Conservation (phyloP, 1,140 invertebrate species). For the Cyclina sinensis region DNA sequence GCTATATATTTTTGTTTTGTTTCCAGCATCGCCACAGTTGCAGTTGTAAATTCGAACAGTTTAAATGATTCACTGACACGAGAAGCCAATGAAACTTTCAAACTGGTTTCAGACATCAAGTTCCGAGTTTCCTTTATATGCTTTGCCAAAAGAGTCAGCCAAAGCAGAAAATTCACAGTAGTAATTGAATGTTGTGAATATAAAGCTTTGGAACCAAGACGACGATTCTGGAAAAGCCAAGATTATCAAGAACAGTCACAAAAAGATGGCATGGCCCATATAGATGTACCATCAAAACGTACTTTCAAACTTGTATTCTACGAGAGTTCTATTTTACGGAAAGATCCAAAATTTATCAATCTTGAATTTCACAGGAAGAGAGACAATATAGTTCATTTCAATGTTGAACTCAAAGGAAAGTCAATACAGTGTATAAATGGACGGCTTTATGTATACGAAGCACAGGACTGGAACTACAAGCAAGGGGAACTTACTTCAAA, state of each 20-base stretch:
- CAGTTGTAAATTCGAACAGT: background rate
- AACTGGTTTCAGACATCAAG: background rate
- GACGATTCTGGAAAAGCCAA: constrained; percentile 18
- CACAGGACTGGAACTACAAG: background rate
- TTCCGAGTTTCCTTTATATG: constrained; percentile 33
- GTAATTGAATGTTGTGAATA: constrained; percentile 42
- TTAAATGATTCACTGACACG: background rate
- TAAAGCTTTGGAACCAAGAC: background rate
- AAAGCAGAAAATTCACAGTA: constrained; percentile 22
- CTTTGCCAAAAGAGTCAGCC: background rate
- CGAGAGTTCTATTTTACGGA: constrained; percentile 26
- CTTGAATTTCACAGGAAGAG: constrained; percentile 49
- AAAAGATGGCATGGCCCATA: background rate
- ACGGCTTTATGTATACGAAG: constrained; percentile 15
- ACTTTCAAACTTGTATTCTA: constrained; percentile 35
- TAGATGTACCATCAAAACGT: constrained; percentile 7
- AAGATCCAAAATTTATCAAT: constrained; percentile 36
- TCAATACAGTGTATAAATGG: constrained; percentile 53
- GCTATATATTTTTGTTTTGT: background rate
- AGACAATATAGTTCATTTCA: constrained; percentile 36
- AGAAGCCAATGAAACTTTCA: constrained; percentile 13
- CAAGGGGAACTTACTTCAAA: background rate
- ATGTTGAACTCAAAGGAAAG: constrained; percentile 55
- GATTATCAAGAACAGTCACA: constrained; percentile 26
- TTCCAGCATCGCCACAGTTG: constrained; percentile 9